These are phyloP conservation scores for Apomyelois bistriatella DNA, from an alignment of 2,888 invertebrate genomes.

Conservation along the genomic window DNA sequence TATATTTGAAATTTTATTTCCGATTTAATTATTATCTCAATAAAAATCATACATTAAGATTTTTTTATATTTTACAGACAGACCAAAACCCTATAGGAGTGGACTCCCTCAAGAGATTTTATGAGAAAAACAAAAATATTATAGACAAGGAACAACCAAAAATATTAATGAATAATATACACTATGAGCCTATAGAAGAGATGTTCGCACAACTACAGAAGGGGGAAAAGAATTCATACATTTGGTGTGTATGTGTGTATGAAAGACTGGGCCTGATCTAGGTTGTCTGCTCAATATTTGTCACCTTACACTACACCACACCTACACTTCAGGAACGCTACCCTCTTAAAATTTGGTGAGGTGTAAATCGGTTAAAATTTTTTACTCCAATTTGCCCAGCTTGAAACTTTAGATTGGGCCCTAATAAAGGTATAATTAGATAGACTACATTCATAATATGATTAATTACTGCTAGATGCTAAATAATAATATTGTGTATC, in stretches of 20 bases:
- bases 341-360: too few relatives aligned
- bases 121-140: conserved; percentile 76
- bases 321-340: too few relatives aligned
- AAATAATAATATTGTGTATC: too few relatives aligned
- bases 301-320: too few relatives aligned
- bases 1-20: conserved; percentile 23
- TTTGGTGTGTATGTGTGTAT: conserved; percentile 50
- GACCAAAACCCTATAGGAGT: conserved; percentile 78
- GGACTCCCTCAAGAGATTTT: conserved; percentile 77
- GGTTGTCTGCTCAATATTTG: too few relatives aligned
- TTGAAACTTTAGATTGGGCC: too few relatives aligned
- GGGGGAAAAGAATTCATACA: conserved; percentile 42
- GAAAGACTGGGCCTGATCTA: too few relatives aligned
- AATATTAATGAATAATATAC: conserved; percentile 65
- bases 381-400: too few relatives aligned
- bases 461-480: too few relatives aligned
- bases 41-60: background rate
- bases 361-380: too few relatives aligned
- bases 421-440: too few relatives aligned
- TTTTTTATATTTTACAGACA: conserved; percentile 63
- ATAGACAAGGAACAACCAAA: conserved; percentile 83
- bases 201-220: conserved; percentile 43
- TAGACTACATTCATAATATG: too few relatives aligned
- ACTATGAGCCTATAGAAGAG: conserved; percentile 56
- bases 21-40: background rate